Conservation (phyloP, 2,113 vertebrate genomes). For the Hepsetus odoe region DNA sequence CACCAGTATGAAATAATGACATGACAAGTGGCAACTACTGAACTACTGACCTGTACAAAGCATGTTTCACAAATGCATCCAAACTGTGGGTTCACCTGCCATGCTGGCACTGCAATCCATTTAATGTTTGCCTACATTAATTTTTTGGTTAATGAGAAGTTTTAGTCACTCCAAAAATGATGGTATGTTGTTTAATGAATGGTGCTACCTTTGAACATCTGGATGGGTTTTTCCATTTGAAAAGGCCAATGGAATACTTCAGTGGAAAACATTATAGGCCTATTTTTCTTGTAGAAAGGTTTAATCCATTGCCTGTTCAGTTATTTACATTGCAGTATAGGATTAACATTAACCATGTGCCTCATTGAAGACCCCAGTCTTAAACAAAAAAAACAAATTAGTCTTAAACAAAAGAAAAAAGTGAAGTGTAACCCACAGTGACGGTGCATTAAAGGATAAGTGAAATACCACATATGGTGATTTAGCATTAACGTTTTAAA, state of each 20-base stretch:
- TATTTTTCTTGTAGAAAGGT: not conserved
- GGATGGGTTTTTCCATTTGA: not conserved
- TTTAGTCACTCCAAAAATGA: not conserved
- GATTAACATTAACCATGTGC: not conserved
- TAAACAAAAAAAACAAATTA: not conserved
- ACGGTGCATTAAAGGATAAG: not conserved
- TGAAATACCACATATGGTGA: not conserved
- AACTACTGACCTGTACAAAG: not conserved
- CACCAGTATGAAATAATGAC: not conserved
- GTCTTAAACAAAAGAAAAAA: not conserved
- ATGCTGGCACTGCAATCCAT: not conserved
- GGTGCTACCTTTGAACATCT: not conserved
- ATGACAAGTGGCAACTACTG: not conserved
- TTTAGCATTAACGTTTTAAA: not conserved
- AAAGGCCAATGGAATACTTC: not conserved
- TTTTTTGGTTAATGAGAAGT: not conserved
- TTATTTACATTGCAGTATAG: not conserved
- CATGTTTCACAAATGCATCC: not conserved
- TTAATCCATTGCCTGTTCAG: not conserved
- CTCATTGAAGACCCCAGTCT: not conserved
- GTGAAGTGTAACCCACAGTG: not conserved
- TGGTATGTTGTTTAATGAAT: not conserved
- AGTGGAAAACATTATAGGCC: not conserved
- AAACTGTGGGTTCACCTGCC: not conserved
- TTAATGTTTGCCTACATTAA: not conserved